Evolutionary conservation across 2,113 vertebrate species (phyloP), one percentile per base, ranked within the genome.

Genomic region (Alligator mississippiensis): DNA sequence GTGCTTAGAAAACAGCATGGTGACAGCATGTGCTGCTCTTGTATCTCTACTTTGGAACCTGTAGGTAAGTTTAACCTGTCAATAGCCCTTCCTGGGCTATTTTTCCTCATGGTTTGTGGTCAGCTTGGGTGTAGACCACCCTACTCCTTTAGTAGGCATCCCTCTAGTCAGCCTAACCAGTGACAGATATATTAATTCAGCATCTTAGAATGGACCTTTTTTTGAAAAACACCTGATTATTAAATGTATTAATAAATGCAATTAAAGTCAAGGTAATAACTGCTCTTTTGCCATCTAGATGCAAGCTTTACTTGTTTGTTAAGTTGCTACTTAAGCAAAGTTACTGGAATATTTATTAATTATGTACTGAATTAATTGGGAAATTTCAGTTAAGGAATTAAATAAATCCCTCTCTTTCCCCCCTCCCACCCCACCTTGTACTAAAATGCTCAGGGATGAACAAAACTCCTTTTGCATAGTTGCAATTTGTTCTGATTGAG

Each of bases 401-500:
- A 68, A 68, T 17, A 30, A 18, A 68, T 10, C 30, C n/a, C n/a
- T 9, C 11, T 30, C 28, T 47, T 47, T 47, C 47, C 47, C 47
- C 2, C 47, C 47, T 47, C 47, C 47, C 47, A 7, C 47, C 47
- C 47, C 47, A 47, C 7, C 47, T 9, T 47, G 47, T 47, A 47
- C 47, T 47, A 8, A 47, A 66, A 66, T 86, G 64, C 84, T 47
- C 28, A 84, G 77, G 58, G 28, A 1, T 4, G n/a, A 27, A 2
- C 0, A 1, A 6, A 1, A 4, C 2, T 81, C 55, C 15, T 77
- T 66, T 88, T 79, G 16, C 11, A 4, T 6, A 30, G 5, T 9
- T 66, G 64, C n/a, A 1, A 0, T 1, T 12, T 72, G 11, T 21
- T 58, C 64, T 76, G 75, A 13, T 24, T 22, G 74, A 57, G 16